Evolutionary conservation across 2,113 vertebrate genomes (phyloP), one percentile per base, ranked within the genome.

Genomic region (Ornithorhynchus anatinus): DNA sequence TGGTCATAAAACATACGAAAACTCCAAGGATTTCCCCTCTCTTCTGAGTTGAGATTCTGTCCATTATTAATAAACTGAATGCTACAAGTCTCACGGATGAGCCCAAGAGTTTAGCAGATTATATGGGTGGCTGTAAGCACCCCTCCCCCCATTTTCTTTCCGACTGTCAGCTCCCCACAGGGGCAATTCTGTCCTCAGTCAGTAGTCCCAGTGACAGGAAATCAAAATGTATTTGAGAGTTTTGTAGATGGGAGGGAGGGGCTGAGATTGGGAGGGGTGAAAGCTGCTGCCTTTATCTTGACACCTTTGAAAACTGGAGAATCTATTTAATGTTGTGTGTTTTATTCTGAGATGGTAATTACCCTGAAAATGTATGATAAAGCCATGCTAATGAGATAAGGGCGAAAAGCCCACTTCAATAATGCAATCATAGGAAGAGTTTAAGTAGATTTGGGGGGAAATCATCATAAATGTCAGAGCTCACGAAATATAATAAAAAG

Each of bases 271-370:
- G 33, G 66, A 72, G 52, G 64, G 45, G 4, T 44, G 8, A 53
- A 84, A 59, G 4, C 5, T 56, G 22, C 32, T 56, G 15, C 59
- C 60, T 81, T 80, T 79, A 61, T 66, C 67, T 42, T 67, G 38
- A 69, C 38, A 80, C 27, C 33, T 85, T 86, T 87, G 86, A 80
- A 79, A 84, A 79, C 68, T 43, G 59, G 58, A 64, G 45, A 54
- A 66, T 77, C 27, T 65, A 74, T 77, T 80, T 78, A 86, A 84
- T 69, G 23, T 59, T 59, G 82, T 53, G 33, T 58, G 20, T 60
- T 75, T 68, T 86, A 68, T 82, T 85, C 65, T 53, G 69, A 69
- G 59, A 81, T 60, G 77, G 57, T 83, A 89, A 90, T 91, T 88
- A 86, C 52, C 59, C 31, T 77, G 62, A 84, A 90, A 88, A 81